A percentile compares a stretch with the other conserved stretches of the same genome.
phyloP scores from a whole-genome alignment of 2,113 vertebrate species.

The Oncorhynchus tshawytscha region DNA sequence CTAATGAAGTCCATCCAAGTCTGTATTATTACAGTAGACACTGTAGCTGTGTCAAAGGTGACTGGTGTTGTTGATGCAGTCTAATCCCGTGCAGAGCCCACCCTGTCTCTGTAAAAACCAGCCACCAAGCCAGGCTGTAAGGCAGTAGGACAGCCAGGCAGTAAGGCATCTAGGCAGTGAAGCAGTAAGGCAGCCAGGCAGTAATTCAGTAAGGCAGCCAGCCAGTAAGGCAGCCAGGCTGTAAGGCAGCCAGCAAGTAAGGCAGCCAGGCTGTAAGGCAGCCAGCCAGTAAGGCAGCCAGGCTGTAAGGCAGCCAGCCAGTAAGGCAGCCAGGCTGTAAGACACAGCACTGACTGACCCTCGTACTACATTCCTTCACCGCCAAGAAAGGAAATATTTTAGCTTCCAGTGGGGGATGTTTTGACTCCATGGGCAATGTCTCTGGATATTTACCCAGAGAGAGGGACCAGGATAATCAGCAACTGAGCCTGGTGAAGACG shows the following conservation, averaged over 20 bases:
- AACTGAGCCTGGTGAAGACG: background rate
- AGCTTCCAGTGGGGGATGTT: constrained; percentile 38
- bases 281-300: constrained; percentile 13
- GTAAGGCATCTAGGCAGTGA: constrained; percentile 13
- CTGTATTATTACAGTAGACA: too few species aligned
- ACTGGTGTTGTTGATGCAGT: constrained; percentile 43
- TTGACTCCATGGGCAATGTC: constrained; percentile 43
- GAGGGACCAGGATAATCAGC: constrained; percentile 45
- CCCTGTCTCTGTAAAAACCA: constrained; percentile 1
- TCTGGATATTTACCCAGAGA: constrained; percentile 47
- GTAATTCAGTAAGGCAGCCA: background rate
- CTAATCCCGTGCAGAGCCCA: constrained; percentile 41
- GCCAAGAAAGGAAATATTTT: constrained; percentile 36
- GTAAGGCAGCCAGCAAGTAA: too few species aligned
- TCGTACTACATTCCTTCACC: constrained; percentile 46
- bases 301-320: background rate
- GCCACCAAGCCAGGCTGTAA: constrained; percentile 7
- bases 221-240: too few species aligned
- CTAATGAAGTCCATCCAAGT: background rate
- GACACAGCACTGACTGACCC: constrained; percentile 34
- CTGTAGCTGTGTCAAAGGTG: background rate
- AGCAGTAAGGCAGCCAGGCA: constrained; percentile 16
- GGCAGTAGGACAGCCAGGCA: background rate
- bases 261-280: constrained; percentile 7
- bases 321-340: constrained; percentile 18